Conservation (phyloP, 2,113 vertebrate species). For the Chauna torquata region DNA sequence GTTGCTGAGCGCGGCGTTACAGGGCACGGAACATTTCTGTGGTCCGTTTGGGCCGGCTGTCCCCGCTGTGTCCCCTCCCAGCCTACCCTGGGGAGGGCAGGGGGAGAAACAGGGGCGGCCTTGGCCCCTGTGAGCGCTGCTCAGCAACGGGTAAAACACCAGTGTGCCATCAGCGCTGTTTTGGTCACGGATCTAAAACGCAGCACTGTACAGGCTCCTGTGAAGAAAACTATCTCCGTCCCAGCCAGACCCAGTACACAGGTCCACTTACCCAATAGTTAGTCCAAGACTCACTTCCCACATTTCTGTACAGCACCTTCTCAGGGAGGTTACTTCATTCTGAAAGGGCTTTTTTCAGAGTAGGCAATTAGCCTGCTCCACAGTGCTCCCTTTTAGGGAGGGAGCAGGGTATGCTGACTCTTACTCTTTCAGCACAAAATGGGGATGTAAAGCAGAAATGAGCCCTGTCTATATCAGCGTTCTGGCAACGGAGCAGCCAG, state of each 20-base stretch:
- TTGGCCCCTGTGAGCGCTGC: background rate
- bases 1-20: background rate
- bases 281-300: background rate
- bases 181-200: background rate
- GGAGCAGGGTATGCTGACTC: slow-evolving; percentile 59
- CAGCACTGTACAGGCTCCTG: background rate
- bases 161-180: background rate
- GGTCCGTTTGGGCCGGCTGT: background rate
- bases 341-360: slow-evolving; percentile 60
- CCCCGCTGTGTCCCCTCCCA: background rate
- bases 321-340: slow-evolving; percentile 65
- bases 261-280: background rate
- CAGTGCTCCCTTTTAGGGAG: slow-evolving; percentile 22
- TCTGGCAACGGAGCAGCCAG: slow-evolving; percentile 54
- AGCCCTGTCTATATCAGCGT: slow-evolving; percentile 54
- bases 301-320: slow-evolving; percentile 55
- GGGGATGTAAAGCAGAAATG: slow-evolving; percentile 63
- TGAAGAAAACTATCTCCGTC: background rate
- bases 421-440: slow-evolving; percentile 65
- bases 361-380: slow-evolving; percentile 31
- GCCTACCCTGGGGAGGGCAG: background rate
- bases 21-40: background rate
- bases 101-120: background rate
- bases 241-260: background rate
- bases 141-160: background rate